A percentile compares a stretch with the other conserved stretches of the same genome.
Conservation (phyloP, 2,888 invertebrate species). For the Melieria omissa region DNA sequence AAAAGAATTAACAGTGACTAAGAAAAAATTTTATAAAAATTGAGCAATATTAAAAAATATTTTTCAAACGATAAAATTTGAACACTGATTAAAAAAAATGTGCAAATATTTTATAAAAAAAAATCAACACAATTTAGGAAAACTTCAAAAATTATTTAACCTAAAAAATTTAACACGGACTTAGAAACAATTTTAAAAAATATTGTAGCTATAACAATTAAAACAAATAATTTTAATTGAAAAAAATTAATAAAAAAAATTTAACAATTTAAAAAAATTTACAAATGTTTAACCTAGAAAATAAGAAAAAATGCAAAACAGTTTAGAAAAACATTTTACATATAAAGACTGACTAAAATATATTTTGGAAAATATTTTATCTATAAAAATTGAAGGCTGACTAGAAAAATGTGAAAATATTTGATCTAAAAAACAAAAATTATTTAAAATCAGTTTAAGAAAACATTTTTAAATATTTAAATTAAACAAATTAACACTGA, state of each 20-base stretch:
- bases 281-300: neutral
- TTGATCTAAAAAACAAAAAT: conserved; percentile 2
- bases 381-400: neutral
- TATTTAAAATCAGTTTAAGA: conserved; percentile 9
- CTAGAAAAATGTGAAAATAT: neutral
- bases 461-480: neutral
- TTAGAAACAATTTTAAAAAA: conserved; percentile 11
- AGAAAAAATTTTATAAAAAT: neutral
- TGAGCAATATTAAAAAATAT: conserved; percentile 5
- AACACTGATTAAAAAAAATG: neutral
- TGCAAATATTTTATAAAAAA: conserved; percentile 7
- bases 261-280: neutral
- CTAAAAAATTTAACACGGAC: neutral
- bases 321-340: neutral
- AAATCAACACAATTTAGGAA: neutral
- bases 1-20: neutral
- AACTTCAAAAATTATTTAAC: neutral
- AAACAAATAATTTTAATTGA: neutral
- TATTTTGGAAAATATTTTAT: neutral
- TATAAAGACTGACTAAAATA: neutral
- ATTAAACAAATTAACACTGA: neutral
- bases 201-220: neutral
- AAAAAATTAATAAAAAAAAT: conserved; percentile 6
- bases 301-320: neutral
- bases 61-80: neutral